Evolutionary conservation across 2,888 invertebrate species (phyloP), one percentile per base, ranked within the genome.

Genomic region (Drosophila kambysellisi): DNA sequence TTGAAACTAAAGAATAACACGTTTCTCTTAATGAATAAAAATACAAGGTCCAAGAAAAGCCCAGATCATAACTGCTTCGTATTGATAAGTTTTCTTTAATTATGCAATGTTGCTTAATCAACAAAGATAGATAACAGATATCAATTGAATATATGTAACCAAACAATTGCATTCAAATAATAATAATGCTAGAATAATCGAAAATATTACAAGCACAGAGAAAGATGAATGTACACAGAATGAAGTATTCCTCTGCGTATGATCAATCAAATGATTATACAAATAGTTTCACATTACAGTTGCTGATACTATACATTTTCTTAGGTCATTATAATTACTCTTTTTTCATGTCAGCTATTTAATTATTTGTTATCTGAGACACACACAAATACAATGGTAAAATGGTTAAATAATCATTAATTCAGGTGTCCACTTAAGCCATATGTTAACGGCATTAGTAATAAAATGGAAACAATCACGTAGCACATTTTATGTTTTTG

Each of bases 291-390:
- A 54, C 54, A 37, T 54, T 54, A 25, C 0, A 25, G 6, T 35
- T 25, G 11, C 39, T 8, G n/a, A 39, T 12, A 39, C 37, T 17
- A n/a, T 8, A 39, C 29, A 30, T 8, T 29, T 5, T n/a, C 12
- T 29, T n/a, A 39, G n/a, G 39, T 29, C 37, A 39, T 39, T 39
- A 39, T 11, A 56, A n/a, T 46, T 46, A 46, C 15, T 25, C 8
- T n/a, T 4, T 2, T 39, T 12, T 12, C 17, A 17, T 37, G 54
- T 1, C 29, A 7, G 20, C 29, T 29, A 8, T 37, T 29, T 9
- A 11, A 52, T 51, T 20, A 60, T 30, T 60, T 60, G 30, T 30
- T 20, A 60, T 60, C n/a, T 1, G 30, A n/a, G 20, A 50, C 50
- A n/a, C 29, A 51, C 25, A 15, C n/a, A 30, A 15, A 20, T 20